Conservation (phyloP, 35 echinoderm and acorn worm genomes). For the Diadema setosum region DNA sequence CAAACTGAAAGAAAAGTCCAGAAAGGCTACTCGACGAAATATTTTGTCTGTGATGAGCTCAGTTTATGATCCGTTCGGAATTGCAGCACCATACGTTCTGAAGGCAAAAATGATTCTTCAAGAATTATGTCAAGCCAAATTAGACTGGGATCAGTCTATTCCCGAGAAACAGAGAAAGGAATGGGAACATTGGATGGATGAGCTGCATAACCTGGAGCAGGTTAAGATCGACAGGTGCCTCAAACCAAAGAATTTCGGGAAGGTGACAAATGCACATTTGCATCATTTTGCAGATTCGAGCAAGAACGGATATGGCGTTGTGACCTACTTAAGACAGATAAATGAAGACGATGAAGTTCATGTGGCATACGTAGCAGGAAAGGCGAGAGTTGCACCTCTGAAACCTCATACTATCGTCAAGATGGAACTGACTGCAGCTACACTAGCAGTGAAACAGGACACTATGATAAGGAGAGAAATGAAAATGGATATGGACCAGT, state of each 20-base stretch:
- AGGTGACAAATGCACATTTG: constrained; percentile 10
- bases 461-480: constrained; percentile 31
- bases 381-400: constrained; percentile 54
- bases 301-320: constrained; percentile 33
- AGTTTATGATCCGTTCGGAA: constrained; percentile 63
- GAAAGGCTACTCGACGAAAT: constrained; percentile 25
- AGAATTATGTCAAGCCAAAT: background rate
- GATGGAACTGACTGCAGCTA: constrained; percentile 38
- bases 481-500: background rate
- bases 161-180: background rate
- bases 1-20: background rate
- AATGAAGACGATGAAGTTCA: constrained; percentile 28
- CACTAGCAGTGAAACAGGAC: constrained; percentile 3
- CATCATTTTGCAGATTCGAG: constrained; percentile 59
- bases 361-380: constrained; percentile 34
- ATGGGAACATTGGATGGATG: constrained; percentile 52
- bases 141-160: constrained; percentile 57
- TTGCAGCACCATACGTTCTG: constrained; percentile 20
- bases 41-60: constrained; percentile 38
- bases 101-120: constrained; percentile 65
- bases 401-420: constrained; percentile 11
- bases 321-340: constrained; percentile 28
- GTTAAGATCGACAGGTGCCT: constrained; percentile 32
- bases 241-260: constrained; percentile 27
- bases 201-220: constrained; percentile 39